Base-by-base conservation (phyloP, 2,797 vertebrate species). In the Tympanoctomys barrerae region DNA sequence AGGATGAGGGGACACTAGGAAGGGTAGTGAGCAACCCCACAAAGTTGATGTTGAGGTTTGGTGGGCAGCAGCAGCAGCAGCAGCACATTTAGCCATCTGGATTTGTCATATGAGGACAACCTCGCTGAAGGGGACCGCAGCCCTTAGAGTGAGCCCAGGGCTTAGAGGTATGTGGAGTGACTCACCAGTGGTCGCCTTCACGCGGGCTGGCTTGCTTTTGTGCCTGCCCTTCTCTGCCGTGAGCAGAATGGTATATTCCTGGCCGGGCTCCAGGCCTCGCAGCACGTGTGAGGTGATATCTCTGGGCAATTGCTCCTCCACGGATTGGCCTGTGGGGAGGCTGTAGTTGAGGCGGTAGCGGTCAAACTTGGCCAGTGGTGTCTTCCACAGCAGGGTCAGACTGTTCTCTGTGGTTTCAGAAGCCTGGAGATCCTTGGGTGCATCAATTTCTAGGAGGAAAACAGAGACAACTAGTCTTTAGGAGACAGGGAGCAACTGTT, bases 161-260 rank as follows among this genome's bases (percentile, higher is more conserved):
- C 33, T 42, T 21, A 52, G 16, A 21, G 18, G 66, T 7, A 54
- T 46, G 18, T 57, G 36, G 61, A 39, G 1, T 3, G 11, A 98
- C 99, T 99, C 97, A 99, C 99, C 99, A 91, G 99, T 99, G 14
- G 99, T 98, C 2, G 98, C 99, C 71, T 98, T 99, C 79, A 99
- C 97, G 0, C 97, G 98, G 0, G 98, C 97, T 0, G 99, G 98
- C 19, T 97, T 98, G 92, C 99, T 99, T 95, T 98, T 99, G 95
- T 99, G 98, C 80, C 98, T 98, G 85, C 99, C 99, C 92, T 99
- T 99, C 98, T 99, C 99, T 0, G 99, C 99, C 0, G 94, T 98
- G 78, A 99, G 98, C 77, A 98, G 99, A 97, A 99, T 94, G 94
- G 98, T 98, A 96, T 99, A 99, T 57, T 99, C 98, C 68, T 98